Evolutionary conservation across 1,140 invertebrate genomes (phyloP), one percentile per base, ranked within the genome.

Genomic region (Luehdorfia chinensis): DNA sequence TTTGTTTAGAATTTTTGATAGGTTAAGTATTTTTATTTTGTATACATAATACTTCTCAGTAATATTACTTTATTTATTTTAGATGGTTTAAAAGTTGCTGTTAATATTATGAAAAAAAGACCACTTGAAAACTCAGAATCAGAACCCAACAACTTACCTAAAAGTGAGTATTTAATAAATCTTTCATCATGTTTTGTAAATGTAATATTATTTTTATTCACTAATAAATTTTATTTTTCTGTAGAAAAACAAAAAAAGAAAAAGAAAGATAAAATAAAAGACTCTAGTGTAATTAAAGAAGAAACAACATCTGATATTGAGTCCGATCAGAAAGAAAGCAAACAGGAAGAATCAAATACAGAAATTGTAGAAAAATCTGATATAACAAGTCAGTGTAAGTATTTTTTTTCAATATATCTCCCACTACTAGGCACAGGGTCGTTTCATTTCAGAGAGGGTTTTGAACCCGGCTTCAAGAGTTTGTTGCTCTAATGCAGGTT

Each of bases 181-280:
- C n/a, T n/a, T n/a, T n/a, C n/a, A n/a, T n/a, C n/a, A n/a, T n/a
- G n/a, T n/a, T n/a, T n/a, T n/a, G n/a, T n/a, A n/a, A n/a, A n/a
- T n/a, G n/a, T n/a, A n/a, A n/a, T n/a, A n/a, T n/a, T n/a, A n/a
- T n/a, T n/a, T n/a, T n/a, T n/a, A n/a, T n/a, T n/a, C n/a, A 36
- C 3, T 39, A 31, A 36, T 7, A 16, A 33, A 15, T 34, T 18
- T 14, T 32, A 7, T 16, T 49, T 67, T 50, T 28, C 30, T n/a
- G n/a, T n/a, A 84, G 69, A 81, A 66, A 76, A 79, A 47, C 64
- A 66, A 46, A 75, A 84, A 55, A 78, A 72, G 43, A 47, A 55
- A 30, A 66, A 72, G 30, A 25, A 66, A 47, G 43, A 59, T 1
- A 52, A 75, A 50, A 50, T 61, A 54, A 53, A n/a, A n/a, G n/a